phyloP scores from a whole-genome alignment of 2,797 vertebrate species.

The Tamandua tetradactyla region DNA sequence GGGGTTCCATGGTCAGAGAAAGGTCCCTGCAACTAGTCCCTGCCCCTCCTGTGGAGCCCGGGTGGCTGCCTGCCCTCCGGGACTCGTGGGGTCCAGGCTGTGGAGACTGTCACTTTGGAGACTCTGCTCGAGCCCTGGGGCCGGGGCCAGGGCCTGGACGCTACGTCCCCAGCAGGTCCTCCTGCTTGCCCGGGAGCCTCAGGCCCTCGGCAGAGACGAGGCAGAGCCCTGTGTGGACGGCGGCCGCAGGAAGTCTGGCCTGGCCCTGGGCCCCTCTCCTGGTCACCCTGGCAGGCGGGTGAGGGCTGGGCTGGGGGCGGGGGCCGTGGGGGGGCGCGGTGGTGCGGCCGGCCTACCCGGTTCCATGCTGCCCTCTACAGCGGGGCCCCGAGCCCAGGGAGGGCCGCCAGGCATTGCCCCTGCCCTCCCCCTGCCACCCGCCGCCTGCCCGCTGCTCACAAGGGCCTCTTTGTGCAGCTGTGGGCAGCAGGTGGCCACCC shows the following conservation, averaged over 20 bases:
- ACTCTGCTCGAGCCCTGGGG: no score
- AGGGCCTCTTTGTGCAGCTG: slow-evolving; percentile 78
- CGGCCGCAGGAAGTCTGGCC: background rate
- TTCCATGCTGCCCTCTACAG: slow-evolving; percentile 53
- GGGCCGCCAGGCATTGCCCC: slow-evolving; percentile 50
- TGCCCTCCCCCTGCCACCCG: background rate
- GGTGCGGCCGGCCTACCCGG: background rate
- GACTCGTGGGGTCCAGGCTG: background rate
- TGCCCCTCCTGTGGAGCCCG: no score
- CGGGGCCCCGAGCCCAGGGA: slow-evolving; percentile 59
- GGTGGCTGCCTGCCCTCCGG: no score
- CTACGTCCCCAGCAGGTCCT: fast-evolving
- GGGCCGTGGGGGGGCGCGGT: no score
- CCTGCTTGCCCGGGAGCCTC: background rate
- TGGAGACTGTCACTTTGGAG: no score
- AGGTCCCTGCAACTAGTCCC: no score
- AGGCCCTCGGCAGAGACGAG: no score
- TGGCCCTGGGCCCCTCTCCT: no score
- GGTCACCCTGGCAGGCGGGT: background rate
- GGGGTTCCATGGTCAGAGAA: background rate
- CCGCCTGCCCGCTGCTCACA: slow-evolving; percentile 25
- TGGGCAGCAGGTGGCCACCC: slow-evolving; percentile 78
- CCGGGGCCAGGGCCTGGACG: no score
- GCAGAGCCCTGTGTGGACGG: no score
- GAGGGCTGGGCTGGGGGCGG: background rate